phyloP scores from a whole-genome alignment of 1,140 invertebrate species.

The Leptoteleia sp. region DNA sequence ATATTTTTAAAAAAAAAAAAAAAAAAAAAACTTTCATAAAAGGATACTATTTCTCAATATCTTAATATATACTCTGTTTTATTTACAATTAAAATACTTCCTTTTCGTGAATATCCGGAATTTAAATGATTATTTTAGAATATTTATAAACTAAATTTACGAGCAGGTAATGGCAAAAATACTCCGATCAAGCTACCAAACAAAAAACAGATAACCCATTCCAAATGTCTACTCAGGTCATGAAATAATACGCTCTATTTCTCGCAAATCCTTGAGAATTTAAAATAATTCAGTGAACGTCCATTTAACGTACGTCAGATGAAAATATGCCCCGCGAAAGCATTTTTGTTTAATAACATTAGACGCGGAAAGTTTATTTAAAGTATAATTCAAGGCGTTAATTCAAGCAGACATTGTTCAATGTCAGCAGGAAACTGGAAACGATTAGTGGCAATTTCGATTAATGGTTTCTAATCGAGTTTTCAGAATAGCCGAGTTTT shows the following conservation, averaged over 20 bases:
- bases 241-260: slow-evolving; percentile 27
- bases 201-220: slow-evolving; percentile 22
- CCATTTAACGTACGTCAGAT: slow-evolving; percentile 2
- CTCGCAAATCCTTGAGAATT: slow-evolving; percentile 3
- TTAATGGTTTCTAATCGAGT: slow-evolving; percentile 1
- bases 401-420: neutral
- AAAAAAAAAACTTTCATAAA: too few relatives aligned
- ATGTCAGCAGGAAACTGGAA: neutral
- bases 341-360: neutral
- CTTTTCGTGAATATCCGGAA: too few relatives aligned
- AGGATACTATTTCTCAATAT: too few relatives aligned
- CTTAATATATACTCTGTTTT: too few relatives aligned
- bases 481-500: neutral
- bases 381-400: neutral
- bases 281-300: slow-evolving; percentile 16
- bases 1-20: too few relatives aligned
- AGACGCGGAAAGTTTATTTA: neutral
- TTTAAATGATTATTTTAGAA: too few relatives aligned
- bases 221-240: slow-evolving; percentile 13
- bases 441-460: neutral
- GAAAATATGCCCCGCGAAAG: neutral
- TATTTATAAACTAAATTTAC: too few relatives aligned
- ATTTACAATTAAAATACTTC: too few relatives aligned
- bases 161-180: too few relatives aligned
- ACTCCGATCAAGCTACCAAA: slow-evolving; percentile 1